Conservation (phyloP, 2,888 invertebrate species). For the Penaeus monodon region DNA sequence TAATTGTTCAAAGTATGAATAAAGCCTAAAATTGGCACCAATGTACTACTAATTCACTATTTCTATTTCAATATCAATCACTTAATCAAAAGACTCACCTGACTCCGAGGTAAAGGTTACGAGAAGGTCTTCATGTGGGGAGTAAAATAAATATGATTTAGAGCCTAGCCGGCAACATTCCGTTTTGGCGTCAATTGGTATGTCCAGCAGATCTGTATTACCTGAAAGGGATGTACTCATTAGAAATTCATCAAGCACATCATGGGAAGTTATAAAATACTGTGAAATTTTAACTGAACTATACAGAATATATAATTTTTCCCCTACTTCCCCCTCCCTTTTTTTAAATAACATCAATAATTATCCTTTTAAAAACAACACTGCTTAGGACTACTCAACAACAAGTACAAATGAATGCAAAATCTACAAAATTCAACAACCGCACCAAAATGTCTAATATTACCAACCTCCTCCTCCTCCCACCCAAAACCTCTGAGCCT, state of each 20-base stretch:
- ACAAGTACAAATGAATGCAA: too few species aligned
- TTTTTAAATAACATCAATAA: too few species aligned
- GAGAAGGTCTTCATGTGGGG: constrained; percentile 56
- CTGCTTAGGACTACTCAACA: too few species aligned
- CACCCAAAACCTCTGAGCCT: too few species aligned
- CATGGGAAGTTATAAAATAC: neutral
- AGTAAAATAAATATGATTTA: constrained; percentile 64
- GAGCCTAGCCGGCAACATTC: constrained; percentile 64
- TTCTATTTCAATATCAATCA: neutral
- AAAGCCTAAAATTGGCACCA: neutral
- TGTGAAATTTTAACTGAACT: too few species aligned
- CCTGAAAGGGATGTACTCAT: constrained; percentile 28
- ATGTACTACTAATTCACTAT: neutral
- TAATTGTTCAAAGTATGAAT: neutral
- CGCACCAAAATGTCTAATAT: too few species aligned
- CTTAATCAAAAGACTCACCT: constrained; percentile 32
- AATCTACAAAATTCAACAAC: too few species aligned
- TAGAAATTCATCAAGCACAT: neutral
- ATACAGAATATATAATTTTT: too few species aligned
- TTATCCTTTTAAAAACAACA: too few species aligned
- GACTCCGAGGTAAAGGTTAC: constrained; percentile 58
- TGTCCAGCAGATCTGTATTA: constrained; percentile 48
- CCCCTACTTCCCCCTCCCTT: too few species aligned
- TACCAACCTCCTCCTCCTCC: too few species aligned
- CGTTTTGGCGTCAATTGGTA: constrained; percentile 63